These are phyloP conservation scores for Catocala fraxini DNA, from an alignment of 2,888 invertebrate species.

Conservation along the genomic window DNA sequence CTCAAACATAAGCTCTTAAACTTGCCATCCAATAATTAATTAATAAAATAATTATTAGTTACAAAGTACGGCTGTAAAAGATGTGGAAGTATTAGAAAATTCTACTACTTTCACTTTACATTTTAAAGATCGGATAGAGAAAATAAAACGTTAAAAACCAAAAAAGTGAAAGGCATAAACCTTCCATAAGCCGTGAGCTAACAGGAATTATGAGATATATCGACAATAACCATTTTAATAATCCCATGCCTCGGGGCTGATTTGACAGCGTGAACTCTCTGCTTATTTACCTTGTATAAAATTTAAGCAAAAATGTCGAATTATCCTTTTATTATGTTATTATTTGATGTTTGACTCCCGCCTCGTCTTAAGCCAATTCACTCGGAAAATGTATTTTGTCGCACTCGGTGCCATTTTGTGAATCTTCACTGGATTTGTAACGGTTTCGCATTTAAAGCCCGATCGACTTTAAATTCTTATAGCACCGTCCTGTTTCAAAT, in stretches of 20 bases:
- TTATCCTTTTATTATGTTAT: constrained; percentile 58
- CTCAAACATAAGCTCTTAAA: no score
- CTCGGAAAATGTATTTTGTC: constrained; percentile 55
- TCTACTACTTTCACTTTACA: no score
- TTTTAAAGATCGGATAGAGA: no score
- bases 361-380: constrained; percentile 48
- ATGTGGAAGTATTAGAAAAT: no score
- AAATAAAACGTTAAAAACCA: constrained; percentile 2
- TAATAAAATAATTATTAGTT: no score
- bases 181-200: constrained; percentile 19
- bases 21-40: no score
- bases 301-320: constrained; percentile 58
- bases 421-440: constrained; percentile 45
- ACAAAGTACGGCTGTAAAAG: no score
- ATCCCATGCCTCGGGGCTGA: constrained; percentile 43
- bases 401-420: constrained; percentile 40
- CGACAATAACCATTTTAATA: constrained; percentile 36
- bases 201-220: constrained; percentile 33
- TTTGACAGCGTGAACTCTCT: constrained; percentile 50
- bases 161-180: constrained; percentile 1
- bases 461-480: constrained; percentile 32
- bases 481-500: constrained; percentile 14
- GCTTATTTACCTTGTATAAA: constrained; percentile 60
- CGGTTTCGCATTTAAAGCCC: constrained; percentile 40
- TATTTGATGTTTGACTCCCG: constrained; percentile 57